Conservation (phyloP, 2,888 invertebrate genomes). For the Sthenelais limicola region DNA sequence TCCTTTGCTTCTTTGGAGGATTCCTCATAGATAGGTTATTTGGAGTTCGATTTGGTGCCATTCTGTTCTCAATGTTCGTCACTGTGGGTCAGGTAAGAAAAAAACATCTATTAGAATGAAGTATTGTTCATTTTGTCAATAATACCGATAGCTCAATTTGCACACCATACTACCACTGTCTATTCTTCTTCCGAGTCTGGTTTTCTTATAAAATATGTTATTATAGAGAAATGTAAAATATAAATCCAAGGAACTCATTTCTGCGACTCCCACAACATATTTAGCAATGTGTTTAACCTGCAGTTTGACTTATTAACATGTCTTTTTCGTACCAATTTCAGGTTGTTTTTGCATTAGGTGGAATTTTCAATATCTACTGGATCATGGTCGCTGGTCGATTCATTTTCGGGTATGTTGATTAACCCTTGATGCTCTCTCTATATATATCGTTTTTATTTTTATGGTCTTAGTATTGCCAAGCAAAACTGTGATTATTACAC, state of each 20-base stretch:
- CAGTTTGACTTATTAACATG: neutral
- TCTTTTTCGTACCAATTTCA: constrained; percentile 47
- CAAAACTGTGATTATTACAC: neutral
- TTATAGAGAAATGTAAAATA: too few relatives aligned
- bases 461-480: neutral
- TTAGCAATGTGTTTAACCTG: too few relatives aligned
- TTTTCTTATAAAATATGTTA: too few relatives aligned
- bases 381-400: constrained; percentile 94
- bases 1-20: constrained; percentile 95
- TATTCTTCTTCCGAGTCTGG: too few relatives aligned
- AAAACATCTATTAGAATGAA: too few relatives aligned
- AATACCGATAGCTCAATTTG: too few relatives aligned
- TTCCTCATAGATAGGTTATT: constrained; percentile 95
- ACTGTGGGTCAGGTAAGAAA: constrained; percentile 82
- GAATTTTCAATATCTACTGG: constrained; percentile 84
- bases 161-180: too few relatives aligned
- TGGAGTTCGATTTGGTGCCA: constrained; percentile 92
- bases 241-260: too few relatives aligned
- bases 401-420: constrained; percentile 82
- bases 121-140: neutral
- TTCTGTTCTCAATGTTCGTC: constrained; percentile 90
- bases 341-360: constrained; percentile 89
- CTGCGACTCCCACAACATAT: too few relatives aligned
- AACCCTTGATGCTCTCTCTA: too few relatives aligned
- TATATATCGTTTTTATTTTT: neutral